Base-by-base conservation (phyloP, 2,113 vertebrate species). In the Aegithalos caudatus region DNA sequence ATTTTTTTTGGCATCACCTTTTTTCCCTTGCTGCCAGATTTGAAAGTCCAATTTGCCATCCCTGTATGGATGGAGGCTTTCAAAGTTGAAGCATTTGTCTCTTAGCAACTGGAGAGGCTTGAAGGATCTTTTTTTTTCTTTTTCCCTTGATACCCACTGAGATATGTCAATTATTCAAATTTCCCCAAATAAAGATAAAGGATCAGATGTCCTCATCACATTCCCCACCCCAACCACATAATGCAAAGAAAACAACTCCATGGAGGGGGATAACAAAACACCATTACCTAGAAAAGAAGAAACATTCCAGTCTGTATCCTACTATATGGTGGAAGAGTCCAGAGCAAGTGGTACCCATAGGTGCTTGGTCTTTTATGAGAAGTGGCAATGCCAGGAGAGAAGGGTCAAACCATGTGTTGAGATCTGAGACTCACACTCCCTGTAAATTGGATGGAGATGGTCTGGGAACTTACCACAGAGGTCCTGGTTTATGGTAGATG, bases 41-140 rank as follows among this genome's bases (percentile, higher is more conserved):
- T 90, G 88, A 97, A 97, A 97, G 97, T 97, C 93, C 97, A 95
- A 89, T 97, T 97, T 97, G 91, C 95, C 95, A 97, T 92, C 97
- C 95, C 88, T 87, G 89, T 57, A 8, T 92, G 88, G 95, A 97
- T 64, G 71, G 95, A 97, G 93, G 88, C 95, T 98, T 97, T 97
- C 95, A 96, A 97, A 98, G 92, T 97, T 96, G 92, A 97, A 98
- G 92, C 92, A 67, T 90, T 92, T 1, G 79, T 98, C 44, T 95
- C 98, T 95, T 98, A 98, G 98, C 97, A 98, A 98, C 98, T 11
- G 1, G 13, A 94, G 78, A 95, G 94, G 82, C 56, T 25, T 85
- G 89, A 95, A 90, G 92, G 76, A 86, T 85, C 60, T 57, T 78
- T 62, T 82, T 45, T 80, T 57, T 23, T n/a, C 70, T 66, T 60